A percentile compares a stretch with the other conserved stretches of the same genome.
Conservation (phyloP, 2,113 vertebrate species). For the Eulemur macaco region DNA sequence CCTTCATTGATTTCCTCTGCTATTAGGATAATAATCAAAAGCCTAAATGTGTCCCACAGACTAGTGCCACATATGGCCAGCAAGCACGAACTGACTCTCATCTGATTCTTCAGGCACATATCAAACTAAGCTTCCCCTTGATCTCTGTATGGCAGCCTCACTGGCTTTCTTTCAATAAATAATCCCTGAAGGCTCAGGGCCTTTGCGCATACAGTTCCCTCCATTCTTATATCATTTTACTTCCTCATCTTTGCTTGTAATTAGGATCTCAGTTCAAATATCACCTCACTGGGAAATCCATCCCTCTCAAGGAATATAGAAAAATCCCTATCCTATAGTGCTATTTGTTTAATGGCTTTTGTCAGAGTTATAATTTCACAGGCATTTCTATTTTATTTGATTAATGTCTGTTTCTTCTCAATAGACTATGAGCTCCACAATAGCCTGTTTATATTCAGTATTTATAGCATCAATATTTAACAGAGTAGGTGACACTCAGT, state of each 20-base stretch:
- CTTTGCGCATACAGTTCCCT: background rate
- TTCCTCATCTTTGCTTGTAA: background rate
- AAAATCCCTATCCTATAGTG: background rate
- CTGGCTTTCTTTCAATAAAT: background rate
- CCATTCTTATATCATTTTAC: background rate
- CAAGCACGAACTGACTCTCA: background rate
- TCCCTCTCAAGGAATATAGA: background rate
- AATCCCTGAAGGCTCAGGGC: background rate
- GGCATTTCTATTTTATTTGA: slow-evolving; percentile 36
- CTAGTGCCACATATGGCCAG: background rate
- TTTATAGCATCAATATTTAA: background rate
- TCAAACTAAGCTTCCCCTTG: background rate
- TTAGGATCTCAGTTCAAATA: background rate
- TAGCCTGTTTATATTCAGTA: background rate
- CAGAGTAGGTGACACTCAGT: background rate
- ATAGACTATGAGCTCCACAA: background rate
- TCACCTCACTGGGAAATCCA: background rate
- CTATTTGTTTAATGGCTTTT: background rate
- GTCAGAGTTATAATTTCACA: background rate
- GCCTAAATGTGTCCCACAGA: background rate
- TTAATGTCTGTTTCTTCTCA: background rate
- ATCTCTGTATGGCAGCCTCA: background rate
- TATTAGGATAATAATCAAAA: slow-evolving; percentile 11
- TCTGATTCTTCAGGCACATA: background rate
- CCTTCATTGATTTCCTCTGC: background rate